Base-by-base conservation (phyloP, 2,113 vertebrate species). In the Delphinapterus leucas region DNA sequence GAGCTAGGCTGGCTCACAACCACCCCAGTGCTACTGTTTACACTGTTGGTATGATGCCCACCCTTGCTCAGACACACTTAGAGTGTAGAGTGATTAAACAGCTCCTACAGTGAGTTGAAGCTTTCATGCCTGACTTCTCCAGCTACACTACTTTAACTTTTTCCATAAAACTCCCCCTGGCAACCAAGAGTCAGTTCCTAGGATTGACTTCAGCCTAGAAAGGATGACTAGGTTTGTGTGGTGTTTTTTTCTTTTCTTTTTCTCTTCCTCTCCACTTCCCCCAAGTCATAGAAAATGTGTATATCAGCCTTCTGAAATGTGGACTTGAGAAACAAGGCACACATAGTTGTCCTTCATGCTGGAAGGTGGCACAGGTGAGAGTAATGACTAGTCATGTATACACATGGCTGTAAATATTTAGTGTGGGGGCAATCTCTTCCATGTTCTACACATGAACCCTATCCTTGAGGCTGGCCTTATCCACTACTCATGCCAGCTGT, bases 271-370 rank as follows among this genome's bases (percentile, higher is more conserved):
- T 21, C 53, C 5, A 9, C 20, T 18, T 1, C 38, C 26, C 6
- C 5, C 14, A 73, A 86, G 65, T 85, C 44, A 93, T 53, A 80
- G 60, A 94, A 93, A 95, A 96, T 67, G n/a, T 65, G 26, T 55
- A 71, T 38, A 67, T 77, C 36, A 93, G 18, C 38, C 17, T 91
- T 91, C 15, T 93, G 65, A 79, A 36, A 80, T 67, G 79, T 20
- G 21, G 28, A 84, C 38, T 87, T 91, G 28, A 77, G 76, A 95
- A 92, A 76, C 8, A 92, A 80, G 28, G 41, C 58, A 67, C 21
- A 83, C 38, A 53, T 81, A 83, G 18, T 58, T 65, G 61, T 87
- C 38, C 18, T 89, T 94, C 47, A 74, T 68, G 53, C 41, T 88
- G 63, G 49, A 84, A 85, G 61, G 12, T 88, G 41, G 63, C 90